Evolutionary conservation across 2,113 vertebrate species (phyloP).

Genomic region (Lagopus muta): DNA sequence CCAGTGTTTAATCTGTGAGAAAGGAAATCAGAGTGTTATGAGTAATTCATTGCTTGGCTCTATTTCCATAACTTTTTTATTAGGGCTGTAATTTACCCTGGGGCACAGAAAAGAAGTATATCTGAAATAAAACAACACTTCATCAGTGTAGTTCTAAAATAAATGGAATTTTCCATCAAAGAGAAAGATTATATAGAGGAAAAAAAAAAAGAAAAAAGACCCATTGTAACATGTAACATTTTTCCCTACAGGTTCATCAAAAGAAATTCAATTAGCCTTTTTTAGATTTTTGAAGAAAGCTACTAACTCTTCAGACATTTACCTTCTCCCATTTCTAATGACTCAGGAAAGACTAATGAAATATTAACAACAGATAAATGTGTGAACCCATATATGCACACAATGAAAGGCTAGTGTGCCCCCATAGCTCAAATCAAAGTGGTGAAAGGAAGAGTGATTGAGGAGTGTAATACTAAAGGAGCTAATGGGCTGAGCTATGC

Average conservation of each 20-base stretch:
- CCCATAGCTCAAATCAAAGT: not conserved
- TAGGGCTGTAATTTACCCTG: constrained; percentile 20
- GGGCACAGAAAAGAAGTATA: constrained; percentile 10
- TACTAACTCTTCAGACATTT: not conserved
- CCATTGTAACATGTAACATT: not conserved
- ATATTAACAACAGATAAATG: not conserved
- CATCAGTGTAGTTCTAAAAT: not conserved
- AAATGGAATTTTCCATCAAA: constrained; percentile 11
- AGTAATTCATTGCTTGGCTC: not conserved
- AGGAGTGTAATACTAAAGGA: not conserved
- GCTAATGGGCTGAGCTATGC: not conserved
- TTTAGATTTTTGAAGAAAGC: not conserved
- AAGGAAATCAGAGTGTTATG: constrained; percentile 30
- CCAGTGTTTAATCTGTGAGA: constrained; percentile 96
- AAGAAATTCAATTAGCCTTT: not conserved
- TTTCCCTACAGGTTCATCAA: constrained; percentile 13
- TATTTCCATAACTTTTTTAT: constrained; percentile 17
- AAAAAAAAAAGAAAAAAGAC: not conserved
- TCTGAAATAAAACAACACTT: constrained; percentile 8
- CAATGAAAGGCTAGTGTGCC: not conserved
- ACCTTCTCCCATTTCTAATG: not conserved
- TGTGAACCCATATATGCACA: not conserved
- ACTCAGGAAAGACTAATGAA: not conserved
- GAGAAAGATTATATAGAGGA: not conserved
- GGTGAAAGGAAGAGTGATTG: not conserved